These are phyloP conservation scores for Ia io DNA, from an alignment of 2,113 vertebrate genomes.

Conservation along the genomic window DNA sequence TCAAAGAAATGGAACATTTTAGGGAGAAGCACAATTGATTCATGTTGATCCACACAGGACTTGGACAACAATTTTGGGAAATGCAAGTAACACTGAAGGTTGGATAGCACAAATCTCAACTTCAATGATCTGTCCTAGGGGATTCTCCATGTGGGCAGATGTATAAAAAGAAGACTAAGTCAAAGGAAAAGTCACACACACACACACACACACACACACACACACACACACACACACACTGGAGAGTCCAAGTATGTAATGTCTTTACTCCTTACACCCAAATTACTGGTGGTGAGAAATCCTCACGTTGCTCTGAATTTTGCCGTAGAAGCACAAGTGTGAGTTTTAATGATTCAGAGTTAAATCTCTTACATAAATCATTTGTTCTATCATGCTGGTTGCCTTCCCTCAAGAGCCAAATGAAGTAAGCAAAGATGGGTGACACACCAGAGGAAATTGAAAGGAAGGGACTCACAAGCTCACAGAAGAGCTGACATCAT, in stretches of 20 bases:
- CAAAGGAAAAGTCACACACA: neutral
- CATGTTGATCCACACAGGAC: neutral
- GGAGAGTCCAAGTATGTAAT: neutral
- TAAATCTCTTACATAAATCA: neutral
- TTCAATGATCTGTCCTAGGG: neutral
- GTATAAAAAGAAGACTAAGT: neutral
- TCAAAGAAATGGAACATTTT: neutral
- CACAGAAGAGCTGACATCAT: conserved; percentile 54
- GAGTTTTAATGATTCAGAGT: neutral
- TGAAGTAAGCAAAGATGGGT: conserved; percentile 46
- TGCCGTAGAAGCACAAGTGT: neutral
- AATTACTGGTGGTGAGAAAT: neutral
- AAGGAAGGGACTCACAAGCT: conserved; percentile 38
- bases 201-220: neutral
- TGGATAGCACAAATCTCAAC: neutral
- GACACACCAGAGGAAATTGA: conserved; percentile 33
- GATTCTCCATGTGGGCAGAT: neutral
- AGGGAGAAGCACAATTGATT: neutral
- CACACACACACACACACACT: neutral
- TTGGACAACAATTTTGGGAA: neutral
- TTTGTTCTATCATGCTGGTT: neutral
- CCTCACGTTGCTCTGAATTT: neutral
- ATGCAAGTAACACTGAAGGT: neutral
- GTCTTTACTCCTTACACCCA: neutral
- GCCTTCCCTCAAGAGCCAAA: neutral